Percentiles rank a stretch among this genome's conserved stretches.
phyloP scores from a whole-genome alignment of 92 coral and sea anemone species.

The Umimayanthus kanabou region DNA sequence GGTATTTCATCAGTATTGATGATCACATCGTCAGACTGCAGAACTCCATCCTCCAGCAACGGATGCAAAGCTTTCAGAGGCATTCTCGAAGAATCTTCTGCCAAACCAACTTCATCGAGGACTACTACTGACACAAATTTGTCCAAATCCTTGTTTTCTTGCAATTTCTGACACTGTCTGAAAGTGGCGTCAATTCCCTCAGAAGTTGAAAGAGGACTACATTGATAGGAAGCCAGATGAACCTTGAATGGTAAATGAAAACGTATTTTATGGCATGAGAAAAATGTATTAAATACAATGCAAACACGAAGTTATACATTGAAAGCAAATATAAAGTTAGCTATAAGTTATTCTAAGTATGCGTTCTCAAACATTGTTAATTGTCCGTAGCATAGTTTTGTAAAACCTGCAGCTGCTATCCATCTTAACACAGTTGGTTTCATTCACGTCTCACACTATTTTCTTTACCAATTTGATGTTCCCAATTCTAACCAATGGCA shows the following conservation, averaged over 20 bases:
- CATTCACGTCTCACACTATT: not conserved
- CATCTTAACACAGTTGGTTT: not conserved
- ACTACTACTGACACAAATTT: conserved; percentile 88
- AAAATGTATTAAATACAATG: too few relatives aligned
- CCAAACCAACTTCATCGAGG: conserved; percentile 87
- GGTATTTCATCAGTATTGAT: conserved; percentile 72
- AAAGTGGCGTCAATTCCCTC: conserved; percentile 88
- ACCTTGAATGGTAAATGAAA: conserved; percentile 34
- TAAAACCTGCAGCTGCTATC: not conserved
- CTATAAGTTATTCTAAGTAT: too few relatives aligned
- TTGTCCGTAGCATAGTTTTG: not conserved
- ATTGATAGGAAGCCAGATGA: conserved; percentile 76
- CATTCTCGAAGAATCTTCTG: conserved; percentile 85
- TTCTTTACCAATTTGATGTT: too few relatives aligned
- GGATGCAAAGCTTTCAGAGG: conserved; percentile 86
- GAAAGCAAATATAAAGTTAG: too few relatives aligned
- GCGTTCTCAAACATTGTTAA: too few relatives aligned
- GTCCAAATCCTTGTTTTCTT: conserved; percentile 65
- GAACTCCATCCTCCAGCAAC: conserved; percentile 81
- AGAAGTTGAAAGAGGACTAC: conserved; percentile 89
- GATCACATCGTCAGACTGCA: conserved; percentile 75
- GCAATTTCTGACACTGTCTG: conserved; percentile 76
- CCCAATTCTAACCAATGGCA: too few relatives aligned
- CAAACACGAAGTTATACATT: not conserved
- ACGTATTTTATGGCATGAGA: too few relatives aligned